Percentiles rank a stretch among this genome's conserved stretches.
Conservation (phyloP, 2,797 vertebrate genomes). For the Rhynchotus rufescens region DNA sequence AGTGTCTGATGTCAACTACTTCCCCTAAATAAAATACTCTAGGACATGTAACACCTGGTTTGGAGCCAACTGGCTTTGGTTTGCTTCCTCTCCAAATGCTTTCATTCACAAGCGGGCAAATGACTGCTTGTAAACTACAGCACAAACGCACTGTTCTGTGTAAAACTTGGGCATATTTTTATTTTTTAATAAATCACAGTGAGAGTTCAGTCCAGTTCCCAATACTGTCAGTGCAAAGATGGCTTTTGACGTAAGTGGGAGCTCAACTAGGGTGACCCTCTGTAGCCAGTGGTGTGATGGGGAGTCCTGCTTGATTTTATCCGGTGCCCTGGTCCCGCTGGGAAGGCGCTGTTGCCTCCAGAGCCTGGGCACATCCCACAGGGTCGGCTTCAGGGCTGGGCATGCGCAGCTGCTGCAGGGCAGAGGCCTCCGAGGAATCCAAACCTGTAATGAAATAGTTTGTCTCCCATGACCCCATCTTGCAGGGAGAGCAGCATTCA, state of each 20-base stretch:
- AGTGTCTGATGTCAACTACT: constrained; percentile 73
- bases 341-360: not conserved
- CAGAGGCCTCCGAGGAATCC: not conserved
- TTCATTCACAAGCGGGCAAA: constrained; percentile 73
- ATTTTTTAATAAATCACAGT: not conserved
- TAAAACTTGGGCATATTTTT: not conserved
- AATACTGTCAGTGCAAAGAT: not conserved
- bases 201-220: not conserved
- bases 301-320: not conserved
- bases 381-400: not conserved
- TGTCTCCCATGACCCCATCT: not conserved
- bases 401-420: not conserved
- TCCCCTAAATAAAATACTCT: constrained; percentile 73
- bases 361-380: not conserved
- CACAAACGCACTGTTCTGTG: not conserved
- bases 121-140: not conserved
- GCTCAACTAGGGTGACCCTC: not conserved
- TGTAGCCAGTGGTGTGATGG: not conserved
- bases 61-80: constrained; percentile 67
- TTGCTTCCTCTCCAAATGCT: constrained; percentile 69
- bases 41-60: constrained; percentile 63
- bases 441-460: not conserved
- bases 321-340: not conserved
- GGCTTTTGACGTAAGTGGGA: not conserved
- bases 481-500: not conserved